Evolutionary conservation across 2,113 vertebrate genomes (phyloP).

Genomic region (Ptyas mucosa): DNA sequence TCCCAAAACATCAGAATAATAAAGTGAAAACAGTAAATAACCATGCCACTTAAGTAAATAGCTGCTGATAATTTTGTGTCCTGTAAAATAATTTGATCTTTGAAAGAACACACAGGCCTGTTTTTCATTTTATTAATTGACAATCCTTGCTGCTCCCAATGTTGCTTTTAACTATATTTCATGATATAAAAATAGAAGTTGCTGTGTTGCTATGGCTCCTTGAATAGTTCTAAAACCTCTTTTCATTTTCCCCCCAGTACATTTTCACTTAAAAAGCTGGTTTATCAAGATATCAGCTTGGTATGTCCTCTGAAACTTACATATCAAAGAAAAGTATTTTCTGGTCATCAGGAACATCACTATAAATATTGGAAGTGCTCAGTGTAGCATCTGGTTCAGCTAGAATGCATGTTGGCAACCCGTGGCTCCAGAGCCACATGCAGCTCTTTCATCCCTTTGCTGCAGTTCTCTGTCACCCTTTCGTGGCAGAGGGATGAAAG

Average conservation of each 20-base stretch:
- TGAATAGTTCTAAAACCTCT: slow-evolving; percentile 43
- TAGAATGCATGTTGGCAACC: too few species aligned
- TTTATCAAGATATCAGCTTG: slow-evolving; percentile 42
- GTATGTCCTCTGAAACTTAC: slow-evolving; percentile 55
- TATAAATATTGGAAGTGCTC: slow-evolving; percentile 3
- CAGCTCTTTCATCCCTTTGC: too few species aligned
- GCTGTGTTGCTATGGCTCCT: slow-evolving; percentile 65
- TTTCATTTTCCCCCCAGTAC: slow-evolving; percentile 38
- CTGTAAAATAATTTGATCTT: slow-evolving; percentile 38
- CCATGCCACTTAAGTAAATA: slow-evolving; percentile 23
- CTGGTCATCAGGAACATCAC: neutral
- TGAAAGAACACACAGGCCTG: slow-evolving; percentile 28
- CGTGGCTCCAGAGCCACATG: too few species aligned
- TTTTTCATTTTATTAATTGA: slow-evolving; percentile 18
- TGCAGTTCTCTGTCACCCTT: too few species aligned
- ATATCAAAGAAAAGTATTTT: neutral
- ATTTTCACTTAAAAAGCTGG: slow-evolving; percentile 7
- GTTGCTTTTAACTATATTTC: slow-evolving; percentile 64
- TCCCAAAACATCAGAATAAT: slow-evolving; percentile 8
- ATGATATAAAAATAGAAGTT: slow-evolving; percentile 72
- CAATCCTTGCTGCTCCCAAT: neutral
- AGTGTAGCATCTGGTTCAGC: rapidly evolving
- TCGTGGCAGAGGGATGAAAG: too few species aligned
- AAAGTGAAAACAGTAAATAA: slow-evolving; percentile 17
- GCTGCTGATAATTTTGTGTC: slow-evolving; percentile 15